A percentile compares a stretch with the other conserved stretches of the same genome.
Evolutionary conservation across 1,140 invertebrate species (phyloP).

Genomic region (Drosophila suzukii): DNA sequence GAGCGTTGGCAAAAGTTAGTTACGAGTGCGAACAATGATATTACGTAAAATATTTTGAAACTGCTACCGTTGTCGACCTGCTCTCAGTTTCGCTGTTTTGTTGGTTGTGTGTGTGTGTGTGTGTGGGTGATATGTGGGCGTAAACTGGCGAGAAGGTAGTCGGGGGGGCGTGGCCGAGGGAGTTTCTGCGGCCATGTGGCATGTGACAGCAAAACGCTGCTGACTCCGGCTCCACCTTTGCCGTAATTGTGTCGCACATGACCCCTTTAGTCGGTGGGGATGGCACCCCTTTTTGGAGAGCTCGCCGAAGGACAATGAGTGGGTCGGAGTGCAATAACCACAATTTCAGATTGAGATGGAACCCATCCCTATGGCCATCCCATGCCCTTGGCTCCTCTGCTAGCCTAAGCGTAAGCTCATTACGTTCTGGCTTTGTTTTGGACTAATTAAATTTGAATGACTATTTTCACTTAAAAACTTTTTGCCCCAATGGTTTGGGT

Average conservation of each 20-base stretch:
- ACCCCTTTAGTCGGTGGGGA: constrained; percentile 46
- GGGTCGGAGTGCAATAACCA: constrained; percentile 68
- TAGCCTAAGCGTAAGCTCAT: constrained; percentile 75
- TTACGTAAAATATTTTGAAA: constrained; percentile 83
- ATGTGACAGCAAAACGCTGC: constrained; percentile 75
- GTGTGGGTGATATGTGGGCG: constrained; percentile 20
- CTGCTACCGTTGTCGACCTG: constrained; percentile 50
- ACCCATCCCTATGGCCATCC: constrained; percentile 22
- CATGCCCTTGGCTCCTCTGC: background rate
- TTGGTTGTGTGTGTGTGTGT: constrained; percentile 20
- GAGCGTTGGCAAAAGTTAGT: constrained; percentile 71
- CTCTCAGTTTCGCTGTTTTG: constrained; percentile 20
- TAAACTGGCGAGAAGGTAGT: constrained; percentile 10
- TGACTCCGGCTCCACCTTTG: constrained; percentile 71
- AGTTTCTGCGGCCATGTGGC: constrained; percentile 77
- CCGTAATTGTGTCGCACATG: constrained; percentile 79
- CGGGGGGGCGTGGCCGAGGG: constrained; percentile 33
- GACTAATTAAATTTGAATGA: constrained; percentile 83
- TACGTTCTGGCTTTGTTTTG: constrained; percentile 82
- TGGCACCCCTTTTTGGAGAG: constrained; percentile 50
- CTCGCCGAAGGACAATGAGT: constrained; percentile 22
- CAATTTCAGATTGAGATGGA: constrained; percentile 74
- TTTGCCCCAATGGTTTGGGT: constrained; percentile 56
- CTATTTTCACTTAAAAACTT: constrained; percentile 83
- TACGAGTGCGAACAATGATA: constrained; percentile 81